phyloP scores from a whole-genome alignment of 2,888 invertebrate genomes.

The Aspidapion aeneum region DNA sequence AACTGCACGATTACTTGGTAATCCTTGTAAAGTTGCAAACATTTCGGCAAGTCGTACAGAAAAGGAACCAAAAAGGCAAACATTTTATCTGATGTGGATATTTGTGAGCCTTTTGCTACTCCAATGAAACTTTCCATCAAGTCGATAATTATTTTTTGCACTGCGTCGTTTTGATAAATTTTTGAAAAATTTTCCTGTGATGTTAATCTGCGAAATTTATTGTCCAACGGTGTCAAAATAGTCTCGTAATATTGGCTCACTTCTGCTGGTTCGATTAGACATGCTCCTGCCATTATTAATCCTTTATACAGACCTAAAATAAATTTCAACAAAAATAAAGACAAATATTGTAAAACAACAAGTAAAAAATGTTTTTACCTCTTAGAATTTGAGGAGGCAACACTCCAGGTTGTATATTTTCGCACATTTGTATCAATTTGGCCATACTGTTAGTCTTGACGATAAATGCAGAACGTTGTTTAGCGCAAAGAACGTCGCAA shows the following conservation, averaged over 20 bases:
- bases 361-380: neutral
- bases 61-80: constrained; percentile 61
- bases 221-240: constrained; percentile 51
- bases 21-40: constrained; percentile 67
- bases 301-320: constrained; percentile 20
- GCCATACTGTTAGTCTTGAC: constrained; percentile 57
- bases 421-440: constrained; percentile 52
- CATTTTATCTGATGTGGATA: constrained; percentile 40
- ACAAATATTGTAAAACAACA: neutral
- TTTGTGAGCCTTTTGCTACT: constrained; percentile 57
- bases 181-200: constrained; percentile 53
- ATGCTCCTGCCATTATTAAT: constrained; percentile 39
- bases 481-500: constrained; percentile 42
- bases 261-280: constrained; percentile 42
- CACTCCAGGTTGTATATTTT: constrained; percentile 50
- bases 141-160: constrained; percentile 66
- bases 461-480: constrained; percentile 49
- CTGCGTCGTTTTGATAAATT: constrained; percentile 57
- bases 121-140: constrained; percentile 75
- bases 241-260: constrained; percentile 40
- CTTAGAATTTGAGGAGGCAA: constrained; percentile 56
- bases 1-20: constrained; percentile 76
- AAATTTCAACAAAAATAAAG: neutral
- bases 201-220: constrained; percentile 54
- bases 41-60: constrained; percentile 63